phyloP scores from a whole-genome alignment of 2,113 vertebrate species.

The Pterophyllum scalare region DNA sequence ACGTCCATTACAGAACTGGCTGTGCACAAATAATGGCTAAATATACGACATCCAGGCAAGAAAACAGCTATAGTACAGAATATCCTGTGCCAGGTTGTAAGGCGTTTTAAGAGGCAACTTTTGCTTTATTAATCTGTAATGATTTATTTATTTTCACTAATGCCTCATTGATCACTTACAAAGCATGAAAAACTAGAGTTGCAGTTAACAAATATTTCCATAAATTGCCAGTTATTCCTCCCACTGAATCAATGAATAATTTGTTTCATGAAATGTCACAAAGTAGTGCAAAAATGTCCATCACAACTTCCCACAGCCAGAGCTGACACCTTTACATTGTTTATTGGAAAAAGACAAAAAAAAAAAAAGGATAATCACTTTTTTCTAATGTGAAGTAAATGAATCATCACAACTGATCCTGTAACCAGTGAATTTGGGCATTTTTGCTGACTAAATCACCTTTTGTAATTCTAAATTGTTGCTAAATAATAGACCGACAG shows the following conservation, averaged over 20 bases:
- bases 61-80: neutral
- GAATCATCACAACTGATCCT: neutral
- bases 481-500: slow-evolving; percentile 5
- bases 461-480: neutral
- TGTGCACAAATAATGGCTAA: slow-evolving; percentile 30
- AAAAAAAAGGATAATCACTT: neutral
- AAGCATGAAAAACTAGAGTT: neutral
- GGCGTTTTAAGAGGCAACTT: neutral
- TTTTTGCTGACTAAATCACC: neutral
- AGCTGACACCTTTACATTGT: neutral
- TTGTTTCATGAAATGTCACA: neutral
- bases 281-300: neutral
- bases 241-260: slow-evolving; percentile 4
- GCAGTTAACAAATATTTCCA: neutral
- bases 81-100: neutral
- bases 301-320: neutral
- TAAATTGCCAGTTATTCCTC: neutral
- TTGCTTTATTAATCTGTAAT: neutral
- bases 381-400: neutral
- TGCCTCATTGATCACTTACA: neutral
- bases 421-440: neutral
- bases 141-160: neutral
- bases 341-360: neutral
- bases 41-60: slow-evolving; percentile 14
- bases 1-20: slow-evolving; percentile 33